Conservation (phyloP, 2,888 invertebrate species). For the Kuschelorhynchus macadamiae region DNA sequence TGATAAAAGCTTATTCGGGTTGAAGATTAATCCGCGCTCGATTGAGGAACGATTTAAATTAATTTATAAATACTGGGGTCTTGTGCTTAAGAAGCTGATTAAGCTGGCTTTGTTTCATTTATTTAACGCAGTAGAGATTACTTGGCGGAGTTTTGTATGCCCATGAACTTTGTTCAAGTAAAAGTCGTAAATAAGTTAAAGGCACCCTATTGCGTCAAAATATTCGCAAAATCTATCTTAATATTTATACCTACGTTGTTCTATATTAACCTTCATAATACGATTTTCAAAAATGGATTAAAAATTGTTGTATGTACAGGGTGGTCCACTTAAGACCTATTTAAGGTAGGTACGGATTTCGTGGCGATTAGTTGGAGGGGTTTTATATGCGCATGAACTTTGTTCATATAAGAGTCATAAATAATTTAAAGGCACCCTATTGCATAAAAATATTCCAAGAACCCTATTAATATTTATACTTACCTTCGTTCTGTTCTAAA, state of each 20-base stretch:
- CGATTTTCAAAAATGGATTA: too few species aligned
- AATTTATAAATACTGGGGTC: conserved; percentile 30
- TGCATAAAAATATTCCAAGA: too few species aligned
- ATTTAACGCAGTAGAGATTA: conserved; percentile 14
- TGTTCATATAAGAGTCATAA: neutral
- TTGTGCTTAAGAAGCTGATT: conserved; percentile 12
- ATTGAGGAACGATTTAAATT: conserved; percentile 40
- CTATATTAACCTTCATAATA: too few species aligned
- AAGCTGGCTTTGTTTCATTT: conserved; percentile 18
- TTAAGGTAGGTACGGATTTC: too few species aligned
- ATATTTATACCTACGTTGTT: too few species aligned
- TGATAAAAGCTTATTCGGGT: conserved; percentile 40
- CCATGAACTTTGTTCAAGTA: neutral
- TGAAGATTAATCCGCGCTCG: conserved; percentile 33
- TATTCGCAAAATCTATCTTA: too few species aligned
- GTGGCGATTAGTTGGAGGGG: neutral
- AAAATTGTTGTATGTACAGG: too few species aligned
- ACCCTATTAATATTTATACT: too few species aligned
- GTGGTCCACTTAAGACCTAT: too few species aligned
- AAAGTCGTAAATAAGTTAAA: neutral
- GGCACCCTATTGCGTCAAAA: too few species aligned
- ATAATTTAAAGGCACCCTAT: neutral
- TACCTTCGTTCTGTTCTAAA: too few species aligned
- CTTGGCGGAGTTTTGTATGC: neutral
- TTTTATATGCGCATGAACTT: neutral